Evolutionary conservation across 2,797 vertebrate genomes (phyloP).

Genomic region (Pangasius djambal): DNA sequence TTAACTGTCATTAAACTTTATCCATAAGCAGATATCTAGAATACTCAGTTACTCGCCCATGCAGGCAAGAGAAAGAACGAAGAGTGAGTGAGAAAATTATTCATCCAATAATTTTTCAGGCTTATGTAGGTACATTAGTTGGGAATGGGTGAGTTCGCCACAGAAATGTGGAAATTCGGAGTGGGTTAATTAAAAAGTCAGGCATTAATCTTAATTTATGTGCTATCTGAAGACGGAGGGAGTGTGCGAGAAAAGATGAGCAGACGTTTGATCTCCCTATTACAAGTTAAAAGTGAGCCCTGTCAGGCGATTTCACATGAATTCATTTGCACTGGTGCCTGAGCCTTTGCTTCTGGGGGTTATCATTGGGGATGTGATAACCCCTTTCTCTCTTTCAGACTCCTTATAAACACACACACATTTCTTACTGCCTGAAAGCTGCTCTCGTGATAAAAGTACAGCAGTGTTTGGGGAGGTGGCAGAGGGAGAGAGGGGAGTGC

Average conservation of each 20-base stretch:
- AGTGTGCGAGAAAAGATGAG: conserved; percentile 39
- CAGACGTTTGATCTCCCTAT: conserved; percentile 62
- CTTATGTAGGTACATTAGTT: conserved; percentile 38
- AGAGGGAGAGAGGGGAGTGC: conserved; percentile 41
- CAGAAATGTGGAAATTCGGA: conserved; percentile 53
- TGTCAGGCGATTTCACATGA: conserved; percentile 59
- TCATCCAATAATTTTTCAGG: conserved; percentile 23
- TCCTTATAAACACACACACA: conserved; percentile 6
- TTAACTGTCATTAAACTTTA: conserved; percentile 13
- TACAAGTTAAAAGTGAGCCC: conserved; percentile 63
- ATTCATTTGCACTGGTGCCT: conserved; percentile 55
- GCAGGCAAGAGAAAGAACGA: neutral
- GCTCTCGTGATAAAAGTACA: conserved; percentile 53
- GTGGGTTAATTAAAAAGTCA: conserved; percentile 65
- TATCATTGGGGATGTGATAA: conserved; percentile 48
- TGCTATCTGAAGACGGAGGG: conserved; percentile 57
- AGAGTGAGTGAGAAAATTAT: conserved; percentile 31
- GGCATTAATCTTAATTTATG: conserved; percentile 61
- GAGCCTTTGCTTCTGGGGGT: conserved; percentile 49
- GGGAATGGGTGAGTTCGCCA: conserved; percentile 38
- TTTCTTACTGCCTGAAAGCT: conserved; percentile 33
- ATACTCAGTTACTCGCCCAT: neutral
- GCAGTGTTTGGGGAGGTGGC: conserved; percentile 53
- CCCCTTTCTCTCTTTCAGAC: conserved; percentile 3
- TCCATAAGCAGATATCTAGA: neutral